A percentile compares a stretch with the other conserved stretches of the same genome.
Evolutionary conservation across 2,797 vertebrate species (phyloP).

Genomic region (Staurois parvus): DNA sequence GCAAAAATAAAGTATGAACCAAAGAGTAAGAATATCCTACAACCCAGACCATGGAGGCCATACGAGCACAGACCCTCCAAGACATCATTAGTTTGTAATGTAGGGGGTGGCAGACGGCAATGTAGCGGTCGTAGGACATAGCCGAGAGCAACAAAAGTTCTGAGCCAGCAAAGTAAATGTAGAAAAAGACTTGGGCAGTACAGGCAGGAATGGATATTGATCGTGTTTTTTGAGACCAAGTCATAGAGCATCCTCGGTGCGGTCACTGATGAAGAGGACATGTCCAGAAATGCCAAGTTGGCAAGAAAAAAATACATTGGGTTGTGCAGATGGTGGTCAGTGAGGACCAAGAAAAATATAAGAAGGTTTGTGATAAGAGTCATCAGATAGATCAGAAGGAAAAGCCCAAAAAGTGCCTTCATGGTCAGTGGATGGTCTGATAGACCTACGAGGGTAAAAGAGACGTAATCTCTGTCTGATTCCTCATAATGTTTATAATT

Average conservation of each 20-base stretch:
- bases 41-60: neutral
- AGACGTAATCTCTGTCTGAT: too few species aligned
- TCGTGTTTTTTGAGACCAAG: conserved; percentile 31
- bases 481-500: too few species aligned
- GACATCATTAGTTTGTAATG: conserved; percentile 35
- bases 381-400: conserved; percentile 8
- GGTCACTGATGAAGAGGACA: conserved; percentile 64
- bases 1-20: neutral
- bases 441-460: too few species aligned
- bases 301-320: conserved; percentile 56
- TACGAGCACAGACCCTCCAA: neutral
- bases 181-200: conserved; percentile 29
- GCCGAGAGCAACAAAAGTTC: conserved; percentile 37
- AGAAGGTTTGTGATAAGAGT: conserved; percentile 18
- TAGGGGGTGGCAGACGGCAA: conserved; percentile 36
- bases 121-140: conserved; percentile 52
- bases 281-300: conserved; percentile 68
- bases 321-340: conserved; percentile 9
- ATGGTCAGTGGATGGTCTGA: too few species aligned
- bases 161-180: conserved; percentile 13
- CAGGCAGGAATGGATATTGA: conserved; percentile 28
- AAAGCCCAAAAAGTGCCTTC: too few species aligned
- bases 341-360: neutral
- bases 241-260: conserved; percentile 64
- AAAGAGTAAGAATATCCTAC: neutral